Conservation (phyloP, 2,113 vertebrate species). For the Okapia johnstoni region DNA sequence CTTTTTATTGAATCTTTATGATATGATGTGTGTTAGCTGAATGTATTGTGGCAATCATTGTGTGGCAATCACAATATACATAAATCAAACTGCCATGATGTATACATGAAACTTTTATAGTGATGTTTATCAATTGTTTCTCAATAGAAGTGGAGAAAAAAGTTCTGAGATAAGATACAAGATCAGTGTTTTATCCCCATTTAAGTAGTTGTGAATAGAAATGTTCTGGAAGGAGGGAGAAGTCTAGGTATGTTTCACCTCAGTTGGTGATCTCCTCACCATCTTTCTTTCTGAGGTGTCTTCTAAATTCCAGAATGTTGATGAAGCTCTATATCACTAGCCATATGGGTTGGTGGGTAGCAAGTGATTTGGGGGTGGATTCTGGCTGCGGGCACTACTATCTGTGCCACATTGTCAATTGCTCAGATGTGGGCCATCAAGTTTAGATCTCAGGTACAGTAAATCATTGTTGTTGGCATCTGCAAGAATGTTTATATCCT, state of each 20-base stretch:
- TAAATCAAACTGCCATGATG: not conserved
- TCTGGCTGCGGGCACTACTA: not conserved
- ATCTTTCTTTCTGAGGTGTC: not conserved
- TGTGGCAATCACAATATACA: not conserved
- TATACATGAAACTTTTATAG: not conserved
- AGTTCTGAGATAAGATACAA: not conserved
- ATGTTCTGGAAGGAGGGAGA: not conserved
- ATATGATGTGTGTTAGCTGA: not conserved
- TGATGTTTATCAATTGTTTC: not conserved
- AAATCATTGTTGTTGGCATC: not conserved
- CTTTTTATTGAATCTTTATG: not conserved
- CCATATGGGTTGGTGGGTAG: fast-evolving
- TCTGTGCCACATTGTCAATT: not conserved
- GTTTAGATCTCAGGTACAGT: not conserved
- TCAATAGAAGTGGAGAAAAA: not conserved
- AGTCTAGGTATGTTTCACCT: not conserved
- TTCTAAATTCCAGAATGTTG: not conserved
- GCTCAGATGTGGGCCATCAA: not conserved
- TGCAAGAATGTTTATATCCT: not conserved
- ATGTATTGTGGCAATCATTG: not conserved
- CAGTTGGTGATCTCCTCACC: not conserved
- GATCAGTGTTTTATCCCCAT: not conserved
- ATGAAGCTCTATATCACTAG: not conserved
- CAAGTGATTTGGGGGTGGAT: not conserved
- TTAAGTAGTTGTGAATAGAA: not conserved